A percentile compares a stretch with the other conserved stretches of the same genome.
These are phyloP conservation scores for Sinonovacula constricta DNA, from an alignment of 1,140 invertebrate species.

Conservation along the genomic window DNA sequence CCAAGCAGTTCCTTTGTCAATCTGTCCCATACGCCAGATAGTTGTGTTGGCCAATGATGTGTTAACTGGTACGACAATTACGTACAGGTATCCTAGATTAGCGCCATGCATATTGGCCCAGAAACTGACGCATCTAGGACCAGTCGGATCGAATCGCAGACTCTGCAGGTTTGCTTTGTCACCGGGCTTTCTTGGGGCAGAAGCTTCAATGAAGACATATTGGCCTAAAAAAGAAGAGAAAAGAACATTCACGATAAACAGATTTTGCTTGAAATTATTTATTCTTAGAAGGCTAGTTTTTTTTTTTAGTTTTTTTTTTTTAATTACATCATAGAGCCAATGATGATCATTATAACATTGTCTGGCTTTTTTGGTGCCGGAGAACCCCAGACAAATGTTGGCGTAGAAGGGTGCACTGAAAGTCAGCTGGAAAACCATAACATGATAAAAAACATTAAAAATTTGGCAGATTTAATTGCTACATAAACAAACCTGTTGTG, in stretches of 20 bases:
- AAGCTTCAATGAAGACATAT: slow-evolving; percentile 73
- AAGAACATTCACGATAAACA: too few species aligned
- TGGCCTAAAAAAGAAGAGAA: slow-evolving; percentile 56
- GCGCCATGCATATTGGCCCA: slow-evolving; percentile 79
- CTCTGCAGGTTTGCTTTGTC: slow-evolving; percentile 71
- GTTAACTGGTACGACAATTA: slow-evolving; percentile 61
- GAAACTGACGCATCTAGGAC: slow-evolving; percentile 78
- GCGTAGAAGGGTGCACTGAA: too few species aligned
- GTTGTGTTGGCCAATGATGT: slow-evolving; percentile 20
- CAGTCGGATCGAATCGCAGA: slow-evolving; percentile 59
- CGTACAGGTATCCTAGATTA: slow-evolving; percentile 69
- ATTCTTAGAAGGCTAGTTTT: too few species aligned
- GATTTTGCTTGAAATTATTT: too few species aligned
- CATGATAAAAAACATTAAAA: too few species aligned
- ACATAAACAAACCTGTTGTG: slow-evolving; percentile 50
- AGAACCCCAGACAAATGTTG: too few species aligned
- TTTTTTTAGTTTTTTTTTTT: too few species aligned
- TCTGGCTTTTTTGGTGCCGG: too few species aligned
- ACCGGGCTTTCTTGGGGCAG: slow-evolving; percentile 60
- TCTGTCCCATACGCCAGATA: slow-evolving; percentile 52
- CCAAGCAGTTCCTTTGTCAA: slow-evolving; percentile 61
- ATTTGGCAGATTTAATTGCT: background rate
- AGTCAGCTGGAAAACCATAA: too few species aligned
- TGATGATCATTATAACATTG: too few species aligned
- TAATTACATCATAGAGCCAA: too few species aligned